Evolutionary conservation across 2,888 invertebrate species (phyloP).

Genomic region (Brachyptera putata): DNA sequence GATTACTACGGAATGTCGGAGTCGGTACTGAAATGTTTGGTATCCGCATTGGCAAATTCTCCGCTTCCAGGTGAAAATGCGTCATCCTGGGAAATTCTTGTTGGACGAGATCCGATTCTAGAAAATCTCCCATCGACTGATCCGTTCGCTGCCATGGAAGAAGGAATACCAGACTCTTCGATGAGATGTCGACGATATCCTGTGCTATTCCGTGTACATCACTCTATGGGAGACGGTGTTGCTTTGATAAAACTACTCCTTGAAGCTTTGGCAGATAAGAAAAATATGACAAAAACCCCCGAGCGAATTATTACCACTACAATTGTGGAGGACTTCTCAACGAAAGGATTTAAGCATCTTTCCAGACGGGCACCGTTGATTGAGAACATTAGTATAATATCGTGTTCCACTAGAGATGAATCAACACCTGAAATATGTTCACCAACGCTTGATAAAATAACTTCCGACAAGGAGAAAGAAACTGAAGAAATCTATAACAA

Average conservation of each 20-base stretch:
- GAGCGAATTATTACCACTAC: neutral
- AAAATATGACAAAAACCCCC: neutral
- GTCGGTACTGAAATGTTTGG: constrained; percentile 43
- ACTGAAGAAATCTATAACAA: too few species aligned
- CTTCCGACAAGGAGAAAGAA: too few species aligned
- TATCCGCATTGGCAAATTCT: constrained; percentile 45
- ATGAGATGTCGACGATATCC: constrained; percentile 40
- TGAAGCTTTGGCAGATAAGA: constrained; percentile 46
- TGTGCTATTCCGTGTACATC: constrained; percentile 53
- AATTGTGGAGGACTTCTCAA: neutral
- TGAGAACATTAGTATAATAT: too few species aligned
- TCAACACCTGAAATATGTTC: too few species aligned
- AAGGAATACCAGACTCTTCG: constrained; percentile 2
- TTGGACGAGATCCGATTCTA: constrained; percentile 40
- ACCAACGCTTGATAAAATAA: too few species aligned
- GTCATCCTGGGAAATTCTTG: constrained; percentile 51
- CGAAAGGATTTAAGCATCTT: neutral
- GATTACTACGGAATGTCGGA: constrained; percentile 36
- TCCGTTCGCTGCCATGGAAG: constrained; percentile 23
- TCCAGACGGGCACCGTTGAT: neutral
- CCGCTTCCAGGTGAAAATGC: constrained; percentile 48
- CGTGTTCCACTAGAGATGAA: too few species aligned
- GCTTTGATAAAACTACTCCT: constrained; percentile 50
- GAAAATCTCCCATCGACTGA: constrained; percentile 4
- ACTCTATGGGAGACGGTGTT: constrained; percentile 53